These are phyloP conservation scores for Myotis yumanensis DNA, from an alignment of 2,113 vertebrate genomes.

Conservation along the genomic window DNA sequence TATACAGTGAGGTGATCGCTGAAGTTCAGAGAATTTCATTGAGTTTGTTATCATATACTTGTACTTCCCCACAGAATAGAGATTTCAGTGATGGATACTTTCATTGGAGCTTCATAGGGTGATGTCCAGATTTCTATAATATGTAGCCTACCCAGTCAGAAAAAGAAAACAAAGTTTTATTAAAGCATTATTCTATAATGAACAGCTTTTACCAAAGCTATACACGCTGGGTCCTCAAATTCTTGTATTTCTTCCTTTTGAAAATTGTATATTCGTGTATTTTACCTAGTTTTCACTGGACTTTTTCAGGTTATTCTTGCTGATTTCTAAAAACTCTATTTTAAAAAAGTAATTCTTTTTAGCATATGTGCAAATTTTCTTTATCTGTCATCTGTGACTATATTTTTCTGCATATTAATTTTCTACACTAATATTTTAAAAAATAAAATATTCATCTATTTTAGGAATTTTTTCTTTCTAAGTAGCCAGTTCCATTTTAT, in stretches of 20 bases:
- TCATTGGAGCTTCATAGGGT: not conserved
- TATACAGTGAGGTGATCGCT: not conserved
- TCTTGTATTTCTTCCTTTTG: not conserved
- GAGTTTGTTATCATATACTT: not conserved
- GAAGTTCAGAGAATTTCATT: not conserved
- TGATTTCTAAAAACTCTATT: slow-evolving; percentile 13
- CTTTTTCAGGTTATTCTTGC: not conserved
- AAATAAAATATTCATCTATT: not conserved
- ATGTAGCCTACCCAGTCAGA: not conserved
- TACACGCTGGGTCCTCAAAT: not conserved
- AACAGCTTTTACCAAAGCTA: not conserved
- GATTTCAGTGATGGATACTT: not conserved
- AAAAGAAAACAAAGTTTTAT: not conserved
- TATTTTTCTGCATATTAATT: not conserved
- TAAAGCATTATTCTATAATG: not conserved
- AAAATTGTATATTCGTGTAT: not conserved
- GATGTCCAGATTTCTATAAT: not conserved
- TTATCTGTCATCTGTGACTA: not conserved
- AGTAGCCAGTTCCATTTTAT: not conserved
- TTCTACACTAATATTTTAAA: not conserved
- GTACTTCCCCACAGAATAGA: not conserved
- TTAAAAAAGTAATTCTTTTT: not conserved
- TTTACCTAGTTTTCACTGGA: not conserved
- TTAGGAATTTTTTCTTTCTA: not conserved
- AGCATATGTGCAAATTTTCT: not conserved